These are phyloP conservation scores for Scaptomyza hsui DNA, from an alignment of 1,140 invertebrate genomes.

Conservation along the genomic window DNA sequence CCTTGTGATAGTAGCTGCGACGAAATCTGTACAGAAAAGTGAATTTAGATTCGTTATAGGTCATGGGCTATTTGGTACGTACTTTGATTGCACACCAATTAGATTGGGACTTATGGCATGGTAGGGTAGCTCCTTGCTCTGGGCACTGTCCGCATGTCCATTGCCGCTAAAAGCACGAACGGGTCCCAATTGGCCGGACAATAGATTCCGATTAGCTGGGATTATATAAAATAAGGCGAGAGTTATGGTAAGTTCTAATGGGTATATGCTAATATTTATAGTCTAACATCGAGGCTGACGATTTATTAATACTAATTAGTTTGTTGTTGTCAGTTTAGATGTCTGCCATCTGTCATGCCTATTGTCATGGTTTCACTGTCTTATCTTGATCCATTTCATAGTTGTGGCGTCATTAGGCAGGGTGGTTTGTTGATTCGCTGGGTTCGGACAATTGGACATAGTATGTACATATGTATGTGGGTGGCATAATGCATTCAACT, in stretches of 20 bases:
- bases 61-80: neutral
- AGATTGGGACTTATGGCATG: conserved; percentile 52
- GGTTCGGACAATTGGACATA: conserved; percentile 1
- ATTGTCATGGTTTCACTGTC: conserved; percentile 10
- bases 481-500: conserved; percentile 49
- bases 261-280: neutral
- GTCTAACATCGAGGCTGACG: neutral
- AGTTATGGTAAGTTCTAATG: too few species aligned
- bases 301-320: conserved; percentile 66
- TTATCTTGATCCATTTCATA: conserved; percentile 60
- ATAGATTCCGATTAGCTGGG: conserved; percentile 64
- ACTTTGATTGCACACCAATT: conserved; percentile 81
- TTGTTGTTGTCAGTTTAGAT: conserved; percentile 47
- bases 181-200: conserved; percentile 51
- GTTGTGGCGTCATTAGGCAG: conserved; percentile 35
- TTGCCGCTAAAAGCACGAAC: conserved; percentile 31
- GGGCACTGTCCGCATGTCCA: conserved; percentile 48
- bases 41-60: neutral
- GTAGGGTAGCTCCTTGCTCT: conserved; percentile 63
- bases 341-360: neutral
- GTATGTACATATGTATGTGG: neutral
- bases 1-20: conserved; percentile 85
- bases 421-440: neutral
- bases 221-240: neutral
- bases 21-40: conserved; percentile 84